Percentiles rank a stretch among this genome's conserved stretches.
Evolutionary conservation across 2,113 vertebrate genomes (phyloP).

Genomic region (Acanthochromis polyacanthus): DNA sequence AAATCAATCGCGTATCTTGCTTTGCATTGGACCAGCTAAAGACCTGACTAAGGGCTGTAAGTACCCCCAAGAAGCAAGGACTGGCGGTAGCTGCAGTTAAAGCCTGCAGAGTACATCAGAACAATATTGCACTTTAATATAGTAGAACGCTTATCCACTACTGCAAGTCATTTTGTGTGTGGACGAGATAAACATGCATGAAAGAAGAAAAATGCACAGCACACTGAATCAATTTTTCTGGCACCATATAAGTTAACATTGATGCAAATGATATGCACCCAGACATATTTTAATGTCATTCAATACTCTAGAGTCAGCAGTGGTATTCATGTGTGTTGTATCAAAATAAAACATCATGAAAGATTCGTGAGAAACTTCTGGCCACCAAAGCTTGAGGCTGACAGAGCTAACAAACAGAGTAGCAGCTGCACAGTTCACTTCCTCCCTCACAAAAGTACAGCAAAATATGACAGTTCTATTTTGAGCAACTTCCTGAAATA

Average conservation of each 20-base stretch:
- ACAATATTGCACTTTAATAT: too few relatives aligned
- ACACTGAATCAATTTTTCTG: background rate
- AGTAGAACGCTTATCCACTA: background rate
- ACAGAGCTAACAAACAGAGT: constrained; percentile 47
- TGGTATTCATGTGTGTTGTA: background rate
- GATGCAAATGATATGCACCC: background rate
- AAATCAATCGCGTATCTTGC: background rate
- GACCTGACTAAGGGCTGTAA: background rate
- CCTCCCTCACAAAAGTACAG: constrained; percentile 55
- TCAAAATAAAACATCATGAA: constrained; percentile 29
- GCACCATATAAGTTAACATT: background rate
- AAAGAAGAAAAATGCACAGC: background rate
- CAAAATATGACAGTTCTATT: constrained; percentile 62
- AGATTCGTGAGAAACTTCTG: constrained; percentile 20
- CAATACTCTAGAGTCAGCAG: background rate
- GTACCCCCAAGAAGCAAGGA: background rate
- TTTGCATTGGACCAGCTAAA: background rate
- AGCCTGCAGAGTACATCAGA: too few relatives aligned
- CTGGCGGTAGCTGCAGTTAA: too few relatives aligned
- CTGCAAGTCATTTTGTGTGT: background rate
- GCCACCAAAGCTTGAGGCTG: constrained; percentile 13
- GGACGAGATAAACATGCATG: background rate
- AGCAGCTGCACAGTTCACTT: constrained; percentile 56
- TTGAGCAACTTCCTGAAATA: constrained; percentile 67
- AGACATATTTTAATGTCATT: background rate